Conservation (phyloP, 1,140 invertebrate species). For the Drosophila mayri region DNA sequence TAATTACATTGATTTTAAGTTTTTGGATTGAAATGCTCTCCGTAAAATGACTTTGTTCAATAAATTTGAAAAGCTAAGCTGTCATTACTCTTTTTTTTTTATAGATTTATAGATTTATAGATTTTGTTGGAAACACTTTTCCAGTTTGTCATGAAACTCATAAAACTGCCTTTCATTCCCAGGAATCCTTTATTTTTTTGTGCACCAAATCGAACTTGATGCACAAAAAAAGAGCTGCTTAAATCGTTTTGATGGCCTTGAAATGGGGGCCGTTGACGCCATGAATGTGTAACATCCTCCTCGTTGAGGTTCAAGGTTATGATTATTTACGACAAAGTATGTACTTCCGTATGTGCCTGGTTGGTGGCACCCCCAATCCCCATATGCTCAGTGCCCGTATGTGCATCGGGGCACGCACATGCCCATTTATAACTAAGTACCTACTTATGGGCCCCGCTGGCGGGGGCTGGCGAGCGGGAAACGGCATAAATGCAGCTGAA, state of each 20-base stretch:
- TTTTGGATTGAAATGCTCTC: background rate
- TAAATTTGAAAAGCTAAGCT: background rate
- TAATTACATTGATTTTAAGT: background rate
- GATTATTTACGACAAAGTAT: conserved; percentile 50
- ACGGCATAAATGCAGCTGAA: conserved; percentile 59
- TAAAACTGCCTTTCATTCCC: background rate
- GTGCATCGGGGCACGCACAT: conserved; percentile 26
- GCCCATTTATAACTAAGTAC: conserved; percentile 50
- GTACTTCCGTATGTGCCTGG: conserved; percentile 26
- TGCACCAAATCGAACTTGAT: background rate
- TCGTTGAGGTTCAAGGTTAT: conserved; percentile 54
- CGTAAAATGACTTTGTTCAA: background rate
- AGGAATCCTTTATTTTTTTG: background rate
- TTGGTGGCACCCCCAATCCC: background rate
- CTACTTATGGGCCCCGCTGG: conserved; percentile 37
- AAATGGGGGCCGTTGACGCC: conserved; percentile 30
- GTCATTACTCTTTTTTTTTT: background rate
- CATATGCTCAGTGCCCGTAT: conserved; percentile 1
- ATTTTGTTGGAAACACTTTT: background rate
- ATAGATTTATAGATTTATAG: too few relatives aligned
- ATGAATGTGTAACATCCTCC: conserved; percentile 49
- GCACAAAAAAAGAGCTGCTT: conserved; percentile 7
- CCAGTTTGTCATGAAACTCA: background rate
- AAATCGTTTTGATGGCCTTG: conserved; percentile 23
- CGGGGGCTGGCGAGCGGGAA: conserved; percentile 19